A percentile compares a stretch with the other conserved stretches of the same genome.
These are phyloP conservation scores for Drosophila pachea DNA, from an alignment of 1,140 invertebrate genomes.

Conservation along the genomic window DNA sequence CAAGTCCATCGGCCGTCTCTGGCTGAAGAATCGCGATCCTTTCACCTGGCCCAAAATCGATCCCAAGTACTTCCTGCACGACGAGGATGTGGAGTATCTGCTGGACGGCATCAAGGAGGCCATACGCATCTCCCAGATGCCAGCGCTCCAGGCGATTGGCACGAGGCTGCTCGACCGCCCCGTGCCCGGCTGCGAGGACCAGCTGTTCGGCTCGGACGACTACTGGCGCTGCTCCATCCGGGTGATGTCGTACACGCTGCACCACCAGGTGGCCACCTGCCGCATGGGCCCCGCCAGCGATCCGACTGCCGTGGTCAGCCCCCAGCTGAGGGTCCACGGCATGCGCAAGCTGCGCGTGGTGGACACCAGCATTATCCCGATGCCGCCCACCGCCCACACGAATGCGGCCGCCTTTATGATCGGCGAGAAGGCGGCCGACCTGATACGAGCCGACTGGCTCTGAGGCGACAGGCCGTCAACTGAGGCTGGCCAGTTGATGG, in stretches of 20 bases:
- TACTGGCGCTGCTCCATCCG: constrained; percentile 88
- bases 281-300: constrained; percentile 88
- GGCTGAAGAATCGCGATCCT: constrained; percentile 85
- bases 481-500: too few relatives aligned
- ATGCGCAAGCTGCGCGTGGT: constrained; percentile 85
- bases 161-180: constrained; percentile 81
- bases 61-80: constrained; percentile 85
- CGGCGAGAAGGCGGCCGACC: constrained; percentile 91
- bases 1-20: constrained; percentile 85
- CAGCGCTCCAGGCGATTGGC: constrained; percentile 82
- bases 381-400: constrained; percentile 85
- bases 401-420: constrained; percentile 90
- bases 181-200: constrained; percentile 82
- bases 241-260: constrained; percentile 83
- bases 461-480: constrained; percentile 59
- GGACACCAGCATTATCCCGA: constrained; percentile 88
- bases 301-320: constrained; percentile 86
- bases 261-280: constrained; percentile 87
- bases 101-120: constrained; percentile 84
- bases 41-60: constrained; percentile 86
- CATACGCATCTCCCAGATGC: constrained; percentile 82
- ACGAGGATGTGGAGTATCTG: constrained; percentile 84
- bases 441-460: constrained; percentile 87
- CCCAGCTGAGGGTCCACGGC: constrained; percentile 86
- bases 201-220: constrained; percentile 82